These are phyloP conservation scores for Arvicanthis niloticus DNA, from an alignment of 2,113 vertebrate genomes.

Conservation along the genomic window DNA sequence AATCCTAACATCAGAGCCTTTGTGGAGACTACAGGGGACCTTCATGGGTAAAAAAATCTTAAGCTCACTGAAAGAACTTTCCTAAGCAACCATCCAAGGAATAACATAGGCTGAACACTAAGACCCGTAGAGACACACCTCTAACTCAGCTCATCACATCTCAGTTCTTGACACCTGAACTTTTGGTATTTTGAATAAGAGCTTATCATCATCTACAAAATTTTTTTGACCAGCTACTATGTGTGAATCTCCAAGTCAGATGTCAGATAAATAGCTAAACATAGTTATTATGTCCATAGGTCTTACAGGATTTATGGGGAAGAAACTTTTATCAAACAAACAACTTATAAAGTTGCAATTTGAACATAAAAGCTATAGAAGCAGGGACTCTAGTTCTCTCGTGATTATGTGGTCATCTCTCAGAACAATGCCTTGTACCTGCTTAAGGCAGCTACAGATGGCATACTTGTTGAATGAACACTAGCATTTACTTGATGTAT, in stretches of 20 bases:
- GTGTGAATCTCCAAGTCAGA: too few species aligned
- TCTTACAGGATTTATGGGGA: neutral
- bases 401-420: neutral
- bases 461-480: neutral
- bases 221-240: neutral
- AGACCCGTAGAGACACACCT: neutral
- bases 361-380: neutral
- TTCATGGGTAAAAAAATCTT: neutral
- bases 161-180: neutral
- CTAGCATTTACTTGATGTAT: neutral
- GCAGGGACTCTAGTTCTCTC: neutral
- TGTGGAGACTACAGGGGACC: neutral
- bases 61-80: neutral
- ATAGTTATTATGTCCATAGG: neutral
- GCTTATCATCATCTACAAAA: neutral
- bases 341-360: neutral
- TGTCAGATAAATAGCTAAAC: neutral
- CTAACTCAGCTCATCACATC: neutral
- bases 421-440: neutral
- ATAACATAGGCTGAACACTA: neutral
- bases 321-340: neutral
- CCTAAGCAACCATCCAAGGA: neutral
- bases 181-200: too few species aligned
- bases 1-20: neutral
- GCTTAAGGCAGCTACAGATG: neutral